phyloP scores from a whole-genome alignment of 2,797 vertebrate genomes.

The Gymnoscopelus braueri region DNA sequence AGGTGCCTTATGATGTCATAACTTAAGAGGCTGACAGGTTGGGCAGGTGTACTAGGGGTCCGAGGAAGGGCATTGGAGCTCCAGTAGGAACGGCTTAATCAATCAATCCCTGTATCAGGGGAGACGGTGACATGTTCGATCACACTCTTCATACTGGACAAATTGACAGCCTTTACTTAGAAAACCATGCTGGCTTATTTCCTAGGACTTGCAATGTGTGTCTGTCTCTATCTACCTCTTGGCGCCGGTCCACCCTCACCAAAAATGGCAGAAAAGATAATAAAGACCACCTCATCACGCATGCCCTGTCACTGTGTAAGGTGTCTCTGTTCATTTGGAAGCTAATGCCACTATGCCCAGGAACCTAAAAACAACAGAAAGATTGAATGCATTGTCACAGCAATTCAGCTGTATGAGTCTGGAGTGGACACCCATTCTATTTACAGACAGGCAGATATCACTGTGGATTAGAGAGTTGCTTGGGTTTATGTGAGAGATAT shows the following conservation, averaged over 20 bases:
- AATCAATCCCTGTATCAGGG: slow-evolving; percentile 65
- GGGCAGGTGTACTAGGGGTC: slow-evolving; percentile 55
- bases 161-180: slow-evolving; percentile 42
- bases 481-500: slow-evolving; percentile 42
- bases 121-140: slow-evolving; percentile 65
- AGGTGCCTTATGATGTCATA: slow-evolving; percentile 81
- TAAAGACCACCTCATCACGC: not conserved
- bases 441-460: slow-evolving; percentile 22
- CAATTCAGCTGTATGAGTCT: slow-evolving; percentile 17
- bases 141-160: slow-evolving; percentile 34
- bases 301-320: not conserved
- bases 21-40: slow-evolving; percentile 73
- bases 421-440: not conserved
- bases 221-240: slow-evolving; percentile 22
- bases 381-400: slow-evolving; percentile 12
- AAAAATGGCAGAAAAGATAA: not conserved
- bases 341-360: not conserved
- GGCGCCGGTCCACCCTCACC: slow-evolving; percentile 18
- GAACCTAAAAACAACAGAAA: slow-evolving; percentile 2
- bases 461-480: slow-evolving; percentile 39
- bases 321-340: not conserved
- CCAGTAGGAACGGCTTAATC: slow-evolving; percentile 52
- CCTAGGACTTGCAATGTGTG: slow-evolving; percentile 28
- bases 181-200: slow-evolving; percentile 46
- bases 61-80: slow-evolving; percentile 36